Conservation (phyloP, 2,113 vertebrate species). For the Casuarius casuarius region DNA sequence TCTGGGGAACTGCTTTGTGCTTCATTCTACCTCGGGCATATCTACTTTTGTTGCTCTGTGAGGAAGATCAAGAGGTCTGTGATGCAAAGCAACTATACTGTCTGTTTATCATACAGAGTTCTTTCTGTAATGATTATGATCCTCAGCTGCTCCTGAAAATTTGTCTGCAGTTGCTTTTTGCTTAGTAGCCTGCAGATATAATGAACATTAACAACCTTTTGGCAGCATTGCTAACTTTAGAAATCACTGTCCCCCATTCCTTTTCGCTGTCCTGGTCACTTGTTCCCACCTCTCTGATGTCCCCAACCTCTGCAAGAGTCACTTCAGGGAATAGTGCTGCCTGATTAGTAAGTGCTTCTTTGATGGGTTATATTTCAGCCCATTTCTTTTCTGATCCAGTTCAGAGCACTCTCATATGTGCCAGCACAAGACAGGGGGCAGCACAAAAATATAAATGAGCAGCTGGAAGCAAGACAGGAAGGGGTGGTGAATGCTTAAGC, state of each 20-base stretch:
- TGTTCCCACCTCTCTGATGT: not conserved
- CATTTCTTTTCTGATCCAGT: rapidly evolving
- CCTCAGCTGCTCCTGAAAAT: not conserved
- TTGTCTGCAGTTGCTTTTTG: not conserved
- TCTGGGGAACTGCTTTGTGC: not conserved
- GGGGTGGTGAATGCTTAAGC: not conserved
- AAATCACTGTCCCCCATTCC: not conserved
- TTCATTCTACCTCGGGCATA: not conserved
- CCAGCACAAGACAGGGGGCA: not conserved
- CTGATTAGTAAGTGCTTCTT: not conserved
- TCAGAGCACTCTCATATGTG: not conserved
- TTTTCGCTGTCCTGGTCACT: not conserved
- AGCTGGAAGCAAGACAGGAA: not conserved
- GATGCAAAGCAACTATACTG: not conserved
- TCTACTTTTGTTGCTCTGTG: not conserved
- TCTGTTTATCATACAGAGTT: not conserved
- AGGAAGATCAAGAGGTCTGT: not conserved
- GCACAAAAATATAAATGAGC: not conserved
- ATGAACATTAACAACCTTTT: rapidly evolving
- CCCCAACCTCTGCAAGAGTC: not conserved
- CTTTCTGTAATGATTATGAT: not conserved
- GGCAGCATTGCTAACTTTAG: not conserved
- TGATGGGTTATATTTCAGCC: not conserved
- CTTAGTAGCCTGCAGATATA: not conserved
- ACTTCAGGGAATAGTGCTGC: not conserved